Percentiles rank a stretch among this genome's conserved stretches.
These are phyloP conservation scores for Poeciliopsis infans DNA, from an alignment of 2,797 vertebrate genomes.

Conservation along the genomic window DNA sequence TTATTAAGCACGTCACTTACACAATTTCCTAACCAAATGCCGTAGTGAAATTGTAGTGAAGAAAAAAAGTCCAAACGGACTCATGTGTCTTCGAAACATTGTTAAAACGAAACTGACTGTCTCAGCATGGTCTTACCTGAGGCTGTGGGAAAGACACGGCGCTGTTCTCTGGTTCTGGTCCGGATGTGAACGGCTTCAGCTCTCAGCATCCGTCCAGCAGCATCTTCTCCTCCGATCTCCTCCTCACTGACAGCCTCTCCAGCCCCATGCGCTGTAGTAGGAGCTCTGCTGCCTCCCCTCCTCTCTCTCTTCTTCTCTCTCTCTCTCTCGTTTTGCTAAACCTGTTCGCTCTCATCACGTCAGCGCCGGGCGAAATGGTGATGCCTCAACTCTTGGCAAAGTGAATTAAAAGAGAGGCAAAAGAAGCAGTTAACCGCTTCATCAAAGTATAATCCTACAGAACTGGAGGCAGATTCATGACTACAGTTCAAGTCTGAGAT, in stretches of 20 bases:
- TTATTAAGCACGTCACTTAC: neutral
- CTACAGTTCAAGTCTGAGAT: neutral
- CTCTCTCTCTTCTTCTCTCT: conserved; percentile 1
- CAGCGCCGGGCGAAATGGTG: conserved; percentile 42
- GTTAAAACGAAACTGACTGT: neutral
- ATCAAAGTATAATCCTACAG: neutral
- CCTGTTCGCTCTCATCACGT: conserved; percentile 60
- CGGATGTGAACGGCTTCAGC: conserved; percentile 27
- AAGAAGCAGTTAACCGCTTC: conserved; percentile 11
- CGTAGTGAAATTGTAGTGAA: neutral
- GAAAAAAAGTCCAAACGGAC: neutral
- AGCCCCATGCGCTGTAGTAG: conserved; percentile 36
- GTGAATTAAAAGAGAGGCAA: conserved; percentile 10
- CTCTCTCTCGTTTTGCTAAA: conserved; percentile 43
- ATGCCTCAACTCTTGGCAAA: conserved; percentile 22
- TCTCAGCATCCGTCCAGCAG: conserved; percentile 46
- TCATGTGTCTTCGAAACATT: neutral
- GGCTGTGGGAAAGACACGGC: conserved; percentile 12
- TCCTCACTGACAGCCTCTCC: conserved; percentile 55
- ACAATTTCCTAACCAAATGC: neutral
- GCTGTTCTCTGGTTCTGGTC: conserved; percentile 7
- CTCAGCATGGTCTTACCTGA: conserved; percentile 44
- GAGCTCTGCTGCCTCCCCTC: conserved; percentile 43
- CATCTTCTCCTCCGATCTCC: conserved; percentile 41
- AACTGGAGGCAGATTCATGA: neutral